Conservation (phyloP, 2,797 vertebrate genomes). For the Pseudotriccus pelzelni region DNA sequence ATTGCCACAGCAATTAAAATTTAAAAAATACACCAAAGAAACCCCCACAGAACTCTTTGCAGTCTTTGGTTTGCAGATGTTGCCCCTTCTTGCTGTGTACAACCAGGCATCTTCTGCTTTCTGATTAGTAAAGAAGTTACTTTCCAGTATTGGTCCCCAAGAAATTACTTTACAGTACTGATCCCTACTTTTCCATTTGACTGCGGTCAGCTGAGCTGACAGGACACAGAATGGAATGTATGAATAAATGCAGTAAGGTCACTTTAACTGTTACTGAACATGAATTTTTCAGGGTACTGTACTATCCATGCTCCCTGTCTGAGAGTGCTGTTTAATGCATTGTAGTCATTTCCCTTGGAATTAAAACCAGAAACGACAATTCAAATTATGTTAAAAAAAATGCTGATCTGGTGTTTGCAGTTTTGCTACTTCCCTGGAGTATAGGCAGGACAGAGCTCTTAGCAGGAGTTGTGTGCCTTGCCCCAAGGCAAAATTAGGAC, state of each 20-base stretch:
- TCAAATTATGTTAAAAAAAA: background rate
- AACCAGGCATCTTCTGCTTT: conserved; percentile 18
- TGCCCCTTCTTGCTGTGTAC: background rate
- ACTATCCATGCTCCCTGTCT: background rate
- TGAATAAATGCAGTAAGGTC: background rate
- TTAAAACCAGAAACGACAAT: background rate
- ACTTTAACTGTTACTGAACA: background rate
- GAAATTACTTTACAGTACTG: background rate
- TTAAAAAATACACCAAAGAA: background rate
- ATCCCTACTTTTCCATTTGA: background rate
- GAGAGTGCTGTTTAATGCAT: conserved; percentile 32
- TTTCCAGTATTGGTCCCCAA: background rate
- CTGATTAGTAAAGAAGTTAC: background rate
- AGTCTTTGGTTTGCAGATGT: background rate
- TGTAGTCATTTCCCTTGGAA: background rate
- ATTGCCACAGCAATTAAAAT: background rate
- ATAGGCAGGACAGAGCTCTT: background rate
- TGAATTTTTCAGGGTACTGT: conserved; percentile 8
- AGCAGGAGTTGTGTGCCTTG: background rate
- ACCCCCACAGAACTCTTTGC: background rate
- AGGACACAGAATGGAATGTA: background rate
- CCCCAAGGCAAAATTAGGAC: background rate
- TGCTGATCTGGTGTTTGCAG: background rate
- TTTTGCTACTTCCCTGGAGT: background rate
- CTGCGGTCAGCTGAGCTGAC: background rate